Evolutionary conservation across 2,797 vertebrate genomes (phyloP), one percentile per base, ranked within the genome.

Genomic region (Propithecus deckenii): DNA sequence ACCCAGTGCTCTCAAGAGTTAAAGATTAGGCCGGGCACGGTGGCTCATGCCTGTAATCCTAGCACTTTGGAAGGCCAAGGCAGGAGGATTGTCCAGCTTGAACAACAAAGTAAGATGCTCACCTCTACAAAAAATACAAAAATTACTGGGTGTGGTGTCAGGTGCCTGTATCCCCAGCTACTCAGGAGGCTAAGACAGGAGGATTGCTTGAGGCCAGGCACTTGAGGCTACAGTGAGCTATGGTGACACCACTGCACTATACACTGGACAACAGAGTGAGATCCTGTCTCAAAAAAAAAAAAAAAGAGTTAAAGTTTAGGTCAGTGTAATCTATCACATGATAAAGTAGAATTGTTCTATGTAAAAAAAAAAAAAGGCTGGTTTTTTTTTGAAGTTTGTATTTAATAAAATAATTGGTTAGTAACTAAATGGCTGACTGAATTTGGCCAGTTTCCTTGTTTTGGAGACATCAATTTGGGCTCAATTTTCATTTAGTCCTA

Each of bases 401-500:
- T 61, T 79, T 91, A 94, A 86, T 91, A 91, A 93, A 94, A 95
- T 67, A 87, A 89, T 48, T 69, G 5, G 28, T 61, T 94, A 65
- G 32, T 41, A 81, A 43, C 15, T 84, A 90, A 96, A 38, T 50
- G 13, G 38, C 15, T 69, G 69, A 46, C 30, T 89, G 38, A 89
- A 89, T 95, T 88, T 94, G 74, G 35, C 46, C 83, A 38, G 20
- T 86, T 93, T 86, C 57, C 46, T 93, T 86, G 8, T 93, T 72
- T 86, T 25, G 7, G 43, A 95, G 25, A 48, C 43, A 75, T 80
- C 25, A 79, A 1, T 89, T 48, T 97, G 83, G 91, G 4, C 15
- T 85, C 38, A 78, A 50, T 79, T 88, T 90, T 65, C 63, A 96
- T 85, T 63, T 52, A 52, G 7, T 38, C 46, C 50, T 65, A 6